Evolutionary conservation across 2,113 vertebrate species (phyloP).

Genomic region (Equus przewalskii): DNA sequence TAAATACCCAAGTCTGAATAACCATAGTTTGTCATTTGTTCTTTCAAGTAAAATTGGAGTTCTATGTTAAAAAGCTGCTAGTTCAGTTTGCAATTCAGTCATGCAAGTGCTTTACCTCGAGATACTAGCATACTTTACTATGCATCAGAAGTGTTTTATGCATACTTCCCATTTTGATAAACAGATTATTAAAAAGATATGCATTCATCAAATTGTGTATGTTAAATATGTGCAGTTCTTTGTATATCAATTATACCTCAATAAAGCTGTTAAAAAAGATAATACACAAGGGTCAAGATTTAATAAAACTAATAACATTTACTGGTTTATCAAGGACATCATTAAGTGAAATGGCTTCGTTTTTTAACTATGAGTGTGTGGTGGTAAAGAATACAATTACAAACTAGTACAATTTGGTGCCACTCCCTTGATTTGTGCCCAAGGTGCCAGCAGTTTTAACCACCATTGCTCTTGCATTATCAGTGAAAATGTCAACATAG

Average conservation of each 20-base stretch:
- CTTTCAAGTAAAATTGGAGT: conserved; percentile 58
- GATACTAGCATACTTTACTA: background rate
- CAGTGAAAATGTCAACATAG: conserved; percentile 33
- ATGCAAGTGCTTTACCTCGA: conserved; percentile 34
- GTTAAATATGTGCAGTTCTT: conserved; percentile 8
- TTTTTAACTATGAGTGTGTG: conserved; percentile 5
- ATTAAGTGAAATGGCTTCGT: conserved; percentile 41
- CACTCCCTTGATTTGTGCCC: background rate
- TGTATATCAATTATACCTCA: background rate
- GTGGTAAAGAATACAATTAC: conserved; percentile 31
- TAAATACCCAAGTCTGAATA: conserved; percentile 52
- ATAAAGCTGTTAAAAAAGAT: background rate
- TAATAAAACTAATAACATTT: conserved; percentile 55
- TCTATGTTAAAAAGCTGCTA: conserved; percentile 10
- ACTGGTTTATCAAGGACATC: conserved; percentile 18
- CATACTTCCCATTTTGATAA: background rate
- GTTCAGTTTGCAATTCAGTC: conserved; percentile 51
- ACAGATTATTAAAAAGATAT: conserved; percentile 51
- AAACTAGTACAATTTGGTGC: conserved; percentile 22
- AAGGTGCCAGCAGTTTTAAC: conserved; percentile 47
- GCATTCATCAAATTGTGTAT: background rate
- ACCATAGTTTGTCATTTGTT: background rate
- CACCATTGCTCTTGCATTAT: background rate
- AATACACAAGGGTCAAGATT: background rate
- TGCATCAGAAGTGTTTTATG: conserved; percentile 21